Evolutionary conservation across 2,888 invertebrate genomes (phyloP), one percentile per base, ranked within the genome.

Genomic region (Rhorus exstirpatorius): DNA sequence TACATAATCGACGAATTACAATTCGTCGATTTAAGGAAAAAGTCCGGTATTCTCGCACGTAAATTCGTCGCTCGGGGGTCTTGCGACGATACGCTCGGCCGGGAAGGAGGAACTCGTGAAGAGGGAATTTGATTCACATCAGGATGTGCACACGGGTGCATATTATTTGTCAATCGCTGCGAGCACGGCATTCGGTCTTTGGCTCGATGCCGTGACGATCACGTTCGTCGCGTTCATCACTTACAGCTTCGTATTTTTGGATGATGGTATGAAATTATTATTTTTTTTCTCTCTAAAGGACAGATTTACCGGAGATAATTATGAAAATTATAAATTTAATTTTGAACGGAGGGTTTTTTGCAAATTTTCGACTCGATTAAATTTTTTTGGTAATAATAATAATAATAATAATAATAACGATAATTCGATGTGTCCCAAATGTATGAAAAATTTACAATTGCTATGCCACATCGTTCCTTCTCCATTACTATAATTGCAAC

Each of bases 11-110:
- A 3, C 6, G 2, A 1, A 24, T 2, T 19, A 51, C 7, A 17
- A n/a, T 51, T 19, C 7, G 6, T 19, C 17, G 17, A 19, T 7
- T 7, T 17, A 51, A 90, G 90, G 90, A 3, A 91, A 97, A 83
- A 98, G 98, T 93, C 98, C 99, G 0, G 97, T 99, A 0, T 98
- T 98, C 92, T 97, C 98, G 0, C 98, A 98, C 91, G 95, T 98
- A 85, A 96, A 97, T n/a, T 96, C 98, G 0, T 96, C 97, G 0
- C 93, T 99, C 6, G 95, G 96, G 81, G 99, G 99, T 0, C 94
- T 99, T 35, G 95, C 97, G 44, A 98, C 98, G 0, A 98, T 99
- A 82, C 94, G 99, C 79, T 96, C 98, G 0, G 95, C 96, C 0
- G 94, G 95, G 21, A 96, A 96, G 0, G 95, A 97, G 92, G 94